Base-by-base conservation (phyloP, 1,140 invertebrate species). In the Leptonema lineaticorne region DNA sequence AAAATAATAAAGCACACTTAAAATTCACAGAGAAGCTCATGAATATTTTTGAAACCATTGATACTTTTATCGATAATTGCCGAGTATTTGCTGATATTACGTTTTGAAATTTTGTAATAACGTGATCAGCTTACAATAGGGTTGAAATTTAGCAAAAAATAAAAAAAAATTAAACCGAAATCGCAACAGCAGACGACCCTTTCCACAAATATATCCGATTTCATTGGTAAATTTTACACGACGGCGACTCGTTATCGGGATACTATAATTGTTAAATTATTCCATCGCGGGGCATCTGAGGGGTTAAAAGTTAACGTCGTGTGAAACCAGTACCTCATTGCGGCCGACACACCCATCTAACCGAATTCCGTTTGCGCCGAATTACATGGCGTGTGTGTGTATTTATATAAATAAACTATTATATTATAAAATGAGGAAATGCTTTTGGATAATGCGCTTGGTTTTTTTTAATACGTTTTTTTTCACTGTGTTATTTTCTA, bases 271-370 rank as follows among this genome's bases (percentile, higher is more conserved):
- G 11, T 33, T 33, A 11, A 33, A 33, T 33, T 33, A 6, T 11
- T 11, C 11, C 11, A 2, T 48, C 3, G 2, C 9, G 9, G 46
- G 2, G 16, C 37, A 20, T 53, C 11, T 24, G 16, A 26, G 27
- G 50, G 20, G 50, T 24, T 7, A 53, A 26, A 26, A 41, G 16
- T 24, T 20, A 11, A n/a, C 50, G 22, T 53, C n/a, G n/a, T 53
- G 6, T 53, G 20, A 53, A 26, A 11, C 24, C 24, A 14, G 50
- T 53, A 24, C 50, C 50, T 11, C 50, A 7, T 22, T 53, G 24
- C 27, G 20, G 20, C 22, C 27, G 50, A 24, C 50, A 53, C 50
- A 53, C 50, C 50, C 50, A 53, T 53, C 27, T 53, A 53, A 53
- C 50, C 50, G 50, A 53, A 53, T 53, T 53, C 50, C 37, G 9